Evolutionary conservation across 2,113 vertebrate species (phyloP).

Genomic region (Laticauda colubrina): DNA sequence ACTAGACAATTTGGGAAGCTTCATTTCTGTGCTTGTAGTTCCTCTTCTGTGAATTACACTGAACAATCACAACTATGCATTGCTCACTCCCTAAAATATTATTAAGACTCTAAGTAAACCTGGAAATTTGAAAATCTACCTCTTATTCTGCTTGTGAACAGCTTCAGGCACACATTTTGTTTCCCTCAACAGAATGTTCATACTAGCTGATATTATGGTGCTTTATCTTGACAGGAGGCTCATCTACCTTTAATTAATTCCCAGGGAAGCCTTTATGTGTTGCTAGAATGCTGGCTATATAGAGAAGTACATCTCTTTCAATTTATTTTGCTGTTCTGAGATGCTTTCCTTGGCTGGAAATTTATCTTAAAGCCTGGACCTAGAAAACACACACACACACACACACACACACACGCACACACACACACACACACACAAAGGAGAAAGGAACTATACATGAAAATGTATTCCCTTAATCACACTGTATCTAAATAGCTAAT

Average conservation of each 20-base stretch:
- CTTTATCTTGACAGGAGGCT: not conserved
- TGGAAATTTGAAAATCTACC: not conserved
- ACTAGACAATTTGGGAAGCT: not conserved
- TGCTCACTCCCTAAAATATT: not conserved
- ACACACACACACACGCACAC: not conserved
- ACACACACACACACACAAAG: not conserved
- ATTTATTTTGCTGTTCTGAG: slow-evolving; percentile 15
- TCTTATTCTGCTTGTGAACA: slow-evolving; percentile 22
- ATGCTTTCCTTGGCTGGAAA: not conserved
- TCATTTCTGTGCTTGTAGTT: not conserved
- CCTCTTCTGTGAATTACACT: not conserved
- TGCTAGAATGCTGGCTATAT: not conserved
- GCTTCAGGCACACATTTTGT: slow-evolving; percentile 28
- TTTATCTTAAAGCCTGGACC: not conserved
- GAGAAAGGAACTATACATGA: not conserved
- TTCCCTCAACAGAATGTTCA: slow-evolving; percentile 8
- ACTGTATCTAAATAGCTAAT: not conserved
- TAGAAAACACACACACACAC: not conserved
- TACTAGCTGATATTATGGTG: not conserved
- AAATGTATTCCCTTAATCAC: not conserved
- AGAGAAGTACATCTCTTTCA: not conserved
- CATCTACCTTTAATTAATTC: slow-evolving; percentile 26
- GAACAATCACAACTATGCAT: not conserved
- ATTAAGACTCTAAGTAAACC: not conserved
- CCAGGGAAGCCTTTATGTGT: slow-evolving; percentile 19